phyloP scores from a whole-genome alignment of 2,113 vertebrate genomes.

The Pelecanoides urinatrix region DNA sequence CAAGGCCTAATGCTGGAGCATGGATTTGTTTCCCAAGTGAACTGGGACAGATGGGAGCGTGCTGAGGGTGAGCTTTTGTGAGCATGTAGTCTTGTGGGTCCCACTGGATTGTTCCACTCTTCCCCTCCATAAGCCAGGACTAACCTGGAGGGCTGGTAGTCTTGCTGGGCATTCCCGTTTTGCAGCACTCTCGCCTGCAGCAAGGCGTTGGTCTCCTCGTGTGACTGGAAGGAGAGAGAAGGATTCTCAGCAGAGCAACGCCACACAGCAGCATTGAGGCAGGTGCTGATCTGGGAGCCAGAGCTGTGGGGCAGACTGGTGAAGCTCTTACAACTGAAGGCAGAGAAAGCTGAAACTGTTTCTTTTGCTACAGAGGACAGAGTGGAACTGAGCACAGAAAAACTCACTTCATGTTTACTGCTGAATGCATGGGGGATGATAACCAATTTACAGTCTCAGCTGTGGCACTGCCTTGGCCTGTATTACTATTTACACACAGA shows the following conservation, averaged over 20 bases:
- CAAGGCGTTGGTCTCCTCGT: conserved; percentile 74
- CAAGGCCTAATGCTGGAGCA: background rate
- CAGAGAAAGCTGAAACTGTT: background rate
- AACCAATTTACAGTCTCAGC: background rate
- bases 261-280: background rate
- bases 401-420: background rate
- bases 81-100: background rate
- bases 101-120: background rate
- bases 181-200: conserved; percentile 72
- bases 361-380: background rate
- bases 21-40: background rate
- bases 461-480: background rate
- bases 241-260: background rate
- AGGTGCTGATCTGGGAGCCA: background rate
- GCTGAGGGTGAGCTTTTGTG: background rate
- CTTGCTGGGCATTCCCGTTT: conserved; percentile 69
- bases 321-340: background rate
- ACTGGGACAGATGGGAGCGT: rapidly evolving
- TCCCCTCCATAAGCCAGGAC: background rate
- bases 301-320: background rate
- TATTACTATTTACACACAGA: background rate
- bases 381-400: background rate
- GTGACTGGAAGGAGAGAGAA: conserved; percentile 57
- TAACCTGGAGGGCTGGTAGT: conserved; percentile 79
- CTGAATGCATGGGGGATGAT: background rate